phyloP scores from a whole-genome alignment of 2,113 vertebrate species.

The Pygoscelis adeliae region DNA sequence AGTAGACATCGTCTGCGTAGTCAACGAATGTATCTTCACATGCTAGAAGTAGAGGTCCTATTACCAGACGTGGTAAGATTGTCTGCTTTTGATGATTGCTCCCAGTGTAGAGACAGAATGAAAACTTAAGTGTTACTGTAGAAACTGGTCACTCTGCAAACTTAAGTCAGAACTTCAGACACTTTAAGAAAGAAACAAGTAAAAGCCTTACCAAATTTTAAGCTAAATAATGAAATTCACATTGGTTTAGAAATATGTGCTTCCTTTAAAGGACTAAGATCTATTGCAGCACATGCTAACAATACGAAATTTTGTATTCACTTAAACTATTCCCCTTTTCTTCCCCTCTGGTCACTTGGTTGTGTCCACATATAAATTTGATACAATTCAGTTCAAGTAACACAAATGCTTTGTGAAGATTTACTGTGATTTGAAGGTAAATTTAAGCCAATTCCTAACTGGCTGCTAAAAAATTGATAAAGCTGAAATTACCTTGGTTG shows the following conservation, averaged over 20 bases:
- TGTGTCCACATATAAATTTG: neutral
- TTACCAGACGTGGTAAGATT: neutral
- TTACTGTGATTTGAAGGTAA: neutral
- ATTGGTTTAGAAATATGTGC: neutral
- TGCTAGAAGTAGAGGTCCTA: neutral
- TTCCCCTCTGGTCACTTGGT: neutral
- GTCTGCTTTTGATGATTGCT: neutral
- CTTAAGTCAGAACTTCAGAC: neutral
- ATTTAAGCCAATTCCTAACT: neutral
- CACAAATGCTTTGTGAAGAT: neutral
- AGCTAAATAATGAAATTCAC: neutral
- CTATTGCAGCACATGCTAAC: neutral
- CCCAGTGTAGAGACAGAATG: neutral
- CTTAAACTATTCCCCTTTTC: neutral
- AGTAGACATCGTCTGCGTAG: no score
- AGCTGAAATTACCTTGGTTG: neutral
- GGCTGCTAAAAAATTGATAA: neutral
- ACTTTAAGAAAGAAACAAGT: neutral
- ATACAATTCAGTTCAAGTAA: neutral
- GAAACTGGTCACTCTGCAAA: neutral
- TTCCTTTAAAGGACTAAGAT: neutral
- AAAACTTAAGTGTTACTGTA: no score
- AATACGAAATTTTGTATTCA: neutral
- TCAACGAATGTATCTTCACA: fast-evolving
- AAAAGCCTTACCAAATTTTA: neutral